Evolutionary conservation across 92 coral and sea anemone genomes (phyloP), one percentile per base, ranked within the genome.

Genomic region (Plumapathes pennacea): DNA sequence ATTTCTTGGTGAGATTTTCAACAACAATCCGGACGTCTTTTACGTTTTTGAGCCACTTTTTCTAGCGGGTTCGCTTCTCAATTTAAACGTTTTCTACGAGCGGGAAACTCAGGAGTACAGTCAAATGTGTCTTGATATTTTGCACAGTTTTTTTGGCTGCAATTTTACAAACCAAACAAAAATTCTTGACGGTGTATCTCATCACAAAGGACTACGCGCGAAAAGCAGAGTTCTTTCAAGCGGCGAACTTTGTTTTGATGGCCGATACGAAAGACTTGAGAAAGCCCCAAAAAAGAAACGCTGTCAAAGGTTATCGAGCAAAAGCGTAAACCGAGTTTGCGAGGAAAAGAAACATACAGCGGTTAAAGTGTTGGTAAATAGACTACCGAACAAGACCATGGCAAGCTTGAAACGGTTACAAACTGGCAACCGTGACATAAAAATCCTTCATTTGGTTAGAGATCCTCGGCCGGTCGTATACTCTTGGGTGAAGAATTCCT

Each of bases 401-500:
- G 19, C 32, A 27, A 32, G 52, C 26, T 39, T 69, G 22, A 32
- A 69, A 20, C 67, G 54, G 12, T 32, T 68, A 5, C 27, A 68
- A 56, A 43, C 18, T 17, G 22, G 32, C 25, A 57, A 9, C 19
- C 45, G 12, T 56, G 45, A 31, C 15, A 41, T 22, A 23, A 69
- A 69, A 23, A 57, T 69, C 4, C 12, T 69, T 4, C 58, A 69
- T 24, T 47, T 69, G 15, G 67, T 56, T 22, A 65, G 77, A 22
- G 77, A 69, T 27, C 77, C 77, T 14, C 77, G 77, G 23, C 66
- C 77, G 5, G 42, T 69, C 4, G 37, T 69, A 15, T 46, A 30
- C 2, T 69, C 77, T 8, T 56, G 56, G 77, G 56, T 34, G 25
- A 57, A 46, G 3, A 54, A 57, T 0, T 65, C 57, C 24, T 69